Evolutionary conservation across 2,113 vertebrate genomes (phyloP).

Genomic region (Cariama cristata): DNA sequence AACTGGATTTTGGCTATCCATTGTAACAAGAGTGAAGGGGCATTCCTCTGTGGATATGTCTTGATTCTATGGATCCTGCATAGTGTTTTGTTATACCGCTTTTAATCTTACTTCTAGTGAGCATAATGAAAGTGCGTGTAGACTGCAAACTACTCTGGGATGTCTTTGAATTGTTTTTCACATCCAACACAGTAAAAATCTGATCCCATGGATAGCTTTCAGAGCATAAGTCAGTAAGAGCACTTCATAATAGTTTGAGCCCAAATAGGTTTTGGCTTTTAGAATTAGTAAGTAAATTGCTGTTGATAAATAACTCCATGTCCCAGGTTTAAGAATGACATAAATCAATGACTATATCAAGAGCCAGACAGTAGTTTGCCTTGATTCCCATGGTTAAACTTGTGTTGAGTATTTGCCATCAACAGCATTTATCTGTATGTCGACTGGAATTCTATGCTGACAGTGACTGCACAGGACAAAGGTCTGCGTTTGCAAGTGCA

Average conservation of each 20-base stretch:
- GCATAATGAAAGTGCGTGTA: neutral
- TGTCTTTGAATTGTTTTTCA: neutral
- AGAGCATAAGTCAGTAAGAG: neutral
- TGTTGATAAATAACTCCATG: neutral
- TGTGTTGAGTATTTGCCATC: neutral
- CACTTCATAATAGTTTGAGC: neutral
- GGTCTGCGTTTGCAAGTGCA: neutral
- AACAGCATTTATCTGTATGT: neutral
- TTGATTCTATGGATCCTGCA: neutral
- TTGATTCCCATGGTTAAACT: neutral
- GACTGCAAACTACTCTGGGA: neutral
- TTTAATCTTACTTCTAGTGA: neutral
- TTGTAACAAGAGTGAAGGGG: neutral
- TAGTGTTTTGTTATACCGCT: neutral
- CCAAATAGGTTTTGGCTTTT: neutral
- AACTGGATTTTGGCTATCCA: neutral
- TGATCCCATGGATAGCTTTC: neutral
- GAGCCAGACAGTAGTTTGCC: neutral
- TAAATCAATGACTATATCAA: neutral
- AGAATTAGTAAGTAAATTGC: neutral
- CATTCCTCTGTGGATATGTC: neutral
- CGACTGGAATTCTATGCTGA: neutral
- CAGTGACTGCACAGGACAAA: neutral
- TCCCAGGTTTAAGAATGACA: neutral
- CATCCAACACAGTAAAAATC: neutral